phyloP scores from a whole-genome alignment of 2,113 vertebrate genomes.

The Serilophus lunatus region DNA sequence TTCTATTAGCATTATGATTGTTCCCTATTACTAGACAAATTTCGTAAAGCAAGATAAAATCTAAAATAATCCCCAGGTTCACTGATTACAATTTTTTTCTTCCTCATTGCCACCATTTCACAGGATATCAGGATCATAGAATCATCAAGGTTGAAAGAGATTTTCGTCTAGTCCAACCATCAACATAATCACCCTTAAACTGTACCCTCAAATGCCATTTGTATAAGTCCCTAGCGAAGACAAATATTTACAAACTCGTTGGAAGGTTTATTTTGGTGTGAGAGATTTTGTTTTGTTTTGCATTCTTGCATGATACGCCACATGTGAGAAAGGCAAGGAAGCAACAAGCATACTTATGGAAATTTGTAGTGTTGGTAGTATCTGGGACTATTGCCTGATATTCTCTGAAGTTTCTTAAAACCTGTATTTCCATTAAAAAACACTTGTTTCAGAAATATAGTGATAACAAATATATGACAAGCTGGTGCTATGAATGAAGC shows the following conservation, averaged over 20 bases:
- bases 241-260: neutral
- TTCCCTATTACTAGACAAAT: neutral
- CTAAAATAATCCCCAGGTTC: neutral
- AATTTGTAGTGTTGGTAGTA: neutral
- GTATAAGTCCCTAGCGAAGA: neutral
- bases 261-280: neutral
- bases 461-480: neutral
- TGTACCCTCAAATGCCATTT: neutral
- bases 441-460: neutral
- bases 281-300: neutral
- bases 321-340: neutral
- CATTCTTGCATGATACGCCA: neutral
- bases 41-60: neutral
- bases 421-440: neutral
- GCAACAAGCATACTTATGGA: neutral
- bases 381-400: neutral
- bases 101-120: neutral
- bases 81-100: neutral
- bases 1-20: neutral
- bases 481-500: neutral
- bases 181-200: neutral
- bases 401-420: neutral
- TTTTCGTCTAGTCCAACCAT: neutral
- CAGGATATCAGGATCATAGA: neutral
- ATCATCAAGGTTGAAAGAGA: neutral